Evolutionary conservation across 2,797 vertebrate species (phyloP).

Genomic region (Linurgus olivaceus): DNA sequence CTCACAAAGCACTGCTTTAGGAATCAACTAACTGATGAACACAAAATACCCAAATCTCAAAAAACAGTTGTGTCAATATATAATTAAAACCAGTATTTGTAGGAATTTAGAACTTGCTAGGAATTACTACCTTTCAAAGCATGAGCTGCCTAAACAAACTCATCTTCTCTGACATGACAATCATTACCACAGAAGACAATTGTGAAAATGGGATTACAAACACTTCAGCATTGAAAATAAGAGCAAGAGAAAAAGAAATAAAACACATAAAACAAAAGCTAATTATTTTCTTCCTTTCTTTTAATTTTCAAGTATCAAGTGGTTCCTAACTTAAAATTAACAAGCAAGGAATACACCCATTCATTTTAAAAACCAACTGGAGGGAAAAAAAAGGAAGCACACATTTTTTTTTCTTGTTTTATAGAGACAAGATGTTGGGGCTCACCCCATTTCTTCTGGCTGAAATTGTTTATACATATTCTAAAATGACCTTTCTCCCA

Average conservation of each 20-base stretch:
- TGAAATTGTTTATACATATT: not conserved
- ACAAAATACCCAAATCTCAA: not conserved
- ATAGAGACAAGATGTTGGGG: not conserved
- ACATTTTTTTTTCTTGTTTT: not conserved
- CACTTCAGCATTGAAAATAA: not conserved
- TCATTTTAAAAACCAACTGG: not conserved
- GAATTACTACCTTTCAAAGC: not conserved
- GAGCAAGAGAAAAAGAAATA: not conserved
- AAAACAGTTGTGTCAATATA: not conserved
- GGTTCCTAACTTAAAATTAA: not conserved
- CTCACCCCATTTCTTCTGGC: not conserved
- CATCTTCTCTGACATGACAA: not conserved
- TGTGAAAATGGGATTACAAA: not conserved
- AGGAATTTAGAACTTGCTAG: not conserved
- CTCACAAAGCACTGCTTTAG: not conserved
- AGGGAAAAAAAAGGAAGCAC: rapidly evolving
- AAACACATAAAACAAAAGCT: not conserved
- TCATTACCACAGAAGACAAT: not conserved
- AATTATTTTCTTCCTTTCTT: not conserved
- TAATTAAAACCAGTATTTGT: not conserved
- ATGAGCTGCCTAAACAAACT: not conserved
- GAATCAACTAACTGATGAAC: not conserved
- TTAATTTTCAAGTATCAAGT: not conserved
- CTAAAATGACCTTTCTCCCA: not conserved
- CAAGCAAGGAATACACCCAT: not conserved